Conservation (phyloP, 2,113 vertebrate genomes). For the Prietella phreatophila region DNA sequence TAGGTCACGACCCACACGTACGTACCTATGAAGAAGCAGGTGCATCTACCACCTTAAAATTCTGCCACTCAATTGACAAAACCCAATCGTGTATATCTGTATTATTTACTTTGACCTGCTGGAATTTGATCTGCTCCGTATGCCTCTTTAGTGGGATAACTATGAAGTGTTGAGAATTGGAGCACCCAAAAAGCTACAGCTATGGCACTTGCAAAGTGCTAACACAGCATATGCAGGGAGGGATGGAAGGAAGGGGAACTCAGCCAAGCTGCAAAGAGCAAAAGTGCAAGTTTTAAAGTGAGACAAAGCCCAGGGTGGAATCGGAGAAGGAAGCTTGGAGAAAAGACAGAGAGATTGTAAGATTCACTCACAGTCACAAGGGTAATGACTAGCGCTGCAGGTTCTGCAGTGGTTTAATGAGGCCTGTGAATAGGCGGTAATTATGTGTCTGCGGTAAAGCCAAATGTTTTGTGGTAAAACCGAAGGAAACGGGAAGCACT, state of each 20-base stretch:
- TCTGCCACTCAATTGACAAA: slow-evolving; percentile 51
- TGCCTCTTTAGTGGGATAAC: slow-evolving; percentile 67
- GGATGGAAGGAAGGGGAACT: slow-evolving; percentile 38
- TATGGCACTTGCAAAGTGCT: slow-evolving; percentile 68
- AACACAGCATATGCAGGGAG: slow-evolving; percentile 64
- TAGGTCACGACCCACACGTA: not conserved
- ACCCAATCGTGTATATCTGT: slow-evolving; percentile 43
- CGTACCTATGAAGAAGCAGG: not conserved
- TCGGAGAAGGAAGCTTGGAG: slow-evolving; percentile 31
- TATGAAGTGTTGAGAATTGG: slow-evolving; percentile 72
- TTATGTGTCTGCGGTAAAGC: slow-evolving; percentile 54
- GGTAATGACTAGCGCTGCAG: slow-evolving; percentile 33
- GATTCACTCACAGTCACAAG: not conserved
- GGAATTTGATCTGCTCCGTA: slow-evolving; percentile 68
- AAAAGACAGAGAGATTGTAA: slow-evolving; percentile 27
- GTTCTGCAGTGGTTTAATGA: slow-evolving; percentile 54
- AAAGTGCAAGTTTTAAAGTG: slow-evolving; percentile 32
- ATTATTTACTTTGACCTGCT: slow-evolving; percentile 65
- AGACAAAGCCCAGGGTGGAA: slow-evolving; percentile 27
- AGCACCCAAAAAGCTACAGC: slow-evolving; percentile 53
- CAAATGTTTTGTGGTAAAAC: slow-evolving; percentile 24
- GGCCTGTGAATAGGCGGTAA: slow-evolving; percentile 66
- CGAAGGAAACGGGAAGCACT: not conserved
- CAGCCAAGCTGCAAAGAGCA: slow-evolving; percentile 36
- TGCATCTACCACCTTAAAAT: slow-evolving; percentile 13